Evolutionary conservation across 2,113 vertebrate genomes (phyloP), one percentile per base, ranked within the genome.

Genomic region (Ranitomeya imitator): DNA sequence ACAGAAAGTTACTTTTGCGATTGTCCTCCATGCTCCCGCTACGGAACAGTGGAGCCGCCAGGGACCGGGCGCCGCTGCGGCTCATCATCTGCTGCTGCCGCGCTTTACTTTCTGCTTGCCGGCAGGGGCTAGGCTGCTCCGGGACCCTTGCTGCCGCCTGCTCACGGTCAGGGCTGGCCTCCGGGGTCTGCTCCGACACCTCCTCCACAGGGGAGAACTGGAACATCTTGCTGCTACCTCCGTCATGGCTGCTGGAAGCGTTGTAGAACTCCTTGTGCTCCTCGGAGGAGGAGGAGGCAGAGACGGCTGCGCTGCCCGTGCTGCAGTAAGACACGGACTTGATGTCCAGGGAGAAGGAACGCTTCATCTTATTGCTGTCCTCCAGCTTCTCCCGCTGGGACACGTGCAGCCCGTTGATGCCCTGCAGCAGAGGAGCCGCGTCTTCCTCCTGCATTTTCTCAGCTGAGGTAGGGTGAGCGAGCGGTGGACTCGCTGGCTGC

Each of bases 141-240:
- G 92, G 89, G 0, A 77, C 76, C 6, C 19, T 81, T 26, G 16
- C 69, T 0, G 63, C 90, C 0, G 63, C 93, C 82, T 96, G 94
- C 90, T 98, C 97, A 89, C 94, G 94, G 78, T 97, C 96, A 0
- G 97, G 97, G 78, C 97, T 97, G 89, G 91, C 94, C 87, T 97
- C 97, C 0, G 97, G 96, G 0, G 95, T 97, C 93, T 97, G 97
- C 92, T 99, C 98, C 0, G 97, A 97, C 0, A 99, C 97, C 87
- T 98, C 97, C 93, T 96, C 94, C 19, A 98, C 97, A 0, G 97
- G 97, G 0, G 97, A 98, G 95, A 99, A 99, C 93, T 98, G 97
- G 85, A 97, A 97, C 6, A 94, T 90, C 82, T 98, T 98, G 91
- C 87, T 87, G 76, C 94, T 6, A 0, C 95, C 69, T 16, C 69